Evolutionary conservation across 2,888 invertebrate genomes (phyloP), one percentile per base, ranked within the genome.

Genomic region (Bellardia bayeri): DNA sequence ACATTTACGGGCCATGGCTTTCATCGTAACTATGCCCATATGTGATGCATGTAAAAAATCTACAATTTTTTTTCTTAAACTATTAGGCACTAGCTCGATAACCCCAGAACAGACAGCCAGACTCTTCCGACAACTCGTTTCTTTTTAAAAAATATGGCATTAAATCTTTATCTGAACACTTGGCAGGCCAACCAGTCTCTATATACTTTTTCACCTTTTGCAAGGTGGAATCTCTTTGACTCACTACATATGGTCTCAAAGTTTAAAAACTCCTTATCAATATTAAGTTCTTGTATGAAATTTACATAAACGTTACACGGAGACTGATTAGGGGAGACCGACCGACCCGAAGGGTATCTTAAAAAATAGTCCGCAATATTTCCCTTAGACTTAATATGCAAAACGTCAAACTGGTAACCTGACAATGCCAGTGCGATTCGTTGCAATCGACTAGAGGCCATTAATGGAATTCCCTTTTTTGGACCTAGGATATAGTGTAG

Each of bases 391-490:
- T 23, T 23, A 23, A 23, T 23, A 23, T 23, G 23, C 23, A 23
- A 23, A 23, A 23, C 23, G 23, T 23, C 23, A 23, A 23, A 23
- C 23, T 23, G 23, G 23, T 23, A 23, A 23, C 23, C 23, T 23
- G 23, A 23, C 23, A 23, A 23, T 23, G 23, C 23, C 23, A 23
- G 23, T 23, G 23, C 23, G 23, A 23, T 23, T 23, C 23, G 23
- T 23, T 23, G 86, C 49, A 90, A 69, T 37, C 89, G 51, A 81
- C 81, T 88, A 0, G 91, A 91, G 8, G 91, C 90, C 90, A 92
- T 91, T 81, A 90, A 89, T 49, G 84, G 82, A 11, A 82, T 81
- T 33, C 82, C 85, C n/a, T 82, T 85, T 37, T 78, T 82, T 9
- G 82, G 72, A 30, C 81, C 81, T 33, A 86, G 83, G 23, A 86